A percentile compares a stretch with the other conserved stretches of the same genome.
Conservation (phyloP, 2,888 invertebrate species). For the Tachina lurida region DNA sequence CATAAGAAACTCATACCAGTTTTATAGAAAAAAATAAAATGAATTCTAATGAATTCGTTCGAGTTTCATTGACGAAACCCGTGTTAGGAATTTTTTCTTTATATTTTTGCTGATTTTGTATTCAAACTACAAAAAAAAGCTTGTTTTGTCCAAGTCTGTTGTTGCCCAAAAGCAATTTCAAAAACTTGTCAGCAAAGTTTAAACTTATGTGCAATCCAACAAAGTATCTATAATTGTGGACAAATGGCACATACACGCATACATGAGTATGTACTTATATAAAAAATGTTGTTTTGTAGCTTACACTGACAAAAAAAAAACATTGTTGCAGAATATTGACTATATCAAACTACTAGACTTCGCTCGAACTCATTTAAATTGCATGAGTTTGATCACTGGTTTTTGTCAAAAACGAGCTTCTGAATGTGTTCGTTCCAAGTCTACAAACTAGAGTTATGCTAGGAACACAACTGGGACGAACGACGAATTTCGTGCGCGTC, state of each 20-base stretch:
- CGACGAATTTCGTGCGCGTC: too few species aligned
- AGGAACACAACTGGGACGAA: too few species aligned
- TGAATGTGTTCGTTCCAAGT: too few species aligned
- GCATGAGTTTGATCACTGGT: too few species aligned
- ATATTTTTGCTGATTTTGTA: background rate
- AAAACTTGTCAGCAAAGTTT: slow-evolving; percentile 44
- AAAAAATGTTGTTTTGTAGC: background rate
- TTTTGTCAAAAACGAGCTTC: too few species aligned
- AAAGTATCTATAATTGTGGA: background rate
- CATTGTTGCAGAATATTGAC: too few species aligned
- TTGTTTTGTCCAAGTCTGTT: slow-evolving; percentile 33
- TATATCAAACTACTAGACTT: too few species aligned
- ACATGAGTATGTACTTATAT: background rate
- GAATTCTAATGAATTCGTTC: slow-evolving; percentile 14
- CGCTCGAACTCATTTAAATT: too few species aligned
- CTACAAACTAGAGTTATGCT: too few species aligned
- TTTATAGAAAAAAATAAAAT: slow-evolving; percentile 1
- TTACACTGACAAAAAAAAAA: background rate
- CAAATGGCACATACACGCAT: background rate
- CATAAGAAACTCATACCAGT: slow-evolving; percentile 34
- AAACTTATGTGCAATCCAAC: slow-evolving; percentile 22
- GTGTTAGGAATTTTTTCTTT: background rate
- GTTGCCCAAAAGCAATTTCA: slow-evolving; percentile 49
- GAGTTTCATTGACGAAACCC: slow-evolving; percentile 27
- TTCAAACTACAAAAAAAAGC: background rate